Conservation (phyloP, 2,113 vertebrate species). For the Ellobius talpinus region DNA sequence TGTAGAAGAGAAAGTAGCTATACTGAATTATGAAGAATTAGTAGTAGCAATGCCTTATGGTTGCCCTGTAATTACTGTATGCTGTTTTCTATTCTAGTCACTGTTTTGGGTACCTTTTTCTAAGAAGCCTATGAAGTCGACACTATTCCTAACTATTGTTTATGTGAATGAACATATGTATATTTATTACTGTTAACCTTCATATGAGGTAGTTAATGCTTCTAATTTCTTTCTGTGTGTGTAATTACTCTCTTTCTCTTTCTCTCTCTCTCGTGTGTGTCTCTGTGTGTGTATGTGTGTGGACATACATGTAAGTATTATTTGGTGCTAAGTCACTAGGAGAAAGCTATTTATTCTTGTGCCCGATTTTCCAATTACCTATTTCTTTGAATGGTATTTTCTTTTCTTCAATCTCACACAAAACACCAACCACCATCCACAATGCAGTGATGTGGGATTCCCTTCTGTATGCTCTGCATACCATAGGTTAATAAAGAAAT, state of each 20-base stretch:
- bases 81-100: background rate
- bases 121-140: no score
- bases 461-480: no score
- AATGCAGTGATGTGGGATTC: no score
- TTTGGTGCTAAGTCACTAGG: background rate
- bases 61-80: background rate
- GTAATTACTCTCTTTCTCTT: no score
- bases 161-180: background rate
- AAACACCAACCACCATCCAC: background rate
- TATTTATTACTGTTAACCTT: background rate
- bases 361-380: background rate
- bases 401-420: background rate
- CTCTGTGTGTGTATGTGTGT: background rate
- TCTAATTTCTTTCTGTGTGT: background rate
- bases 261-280: background rate
- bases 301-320: background rate
- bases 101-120: background rate
- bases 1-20: slow-evolving; percentile 32
- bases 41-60: background rate
- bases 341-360: background rate
- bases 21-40: slow-evolving; percentile 19
- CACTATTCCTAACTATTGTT: background rate
- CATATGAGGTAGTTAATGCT: no score
- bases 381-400: background rate
- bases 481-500: no score